These are phyloP conservation scores for Lerema accius DNA, from an alignment of 1,140 invertebrate genomes.

Conservation along the genomic window DNA sequence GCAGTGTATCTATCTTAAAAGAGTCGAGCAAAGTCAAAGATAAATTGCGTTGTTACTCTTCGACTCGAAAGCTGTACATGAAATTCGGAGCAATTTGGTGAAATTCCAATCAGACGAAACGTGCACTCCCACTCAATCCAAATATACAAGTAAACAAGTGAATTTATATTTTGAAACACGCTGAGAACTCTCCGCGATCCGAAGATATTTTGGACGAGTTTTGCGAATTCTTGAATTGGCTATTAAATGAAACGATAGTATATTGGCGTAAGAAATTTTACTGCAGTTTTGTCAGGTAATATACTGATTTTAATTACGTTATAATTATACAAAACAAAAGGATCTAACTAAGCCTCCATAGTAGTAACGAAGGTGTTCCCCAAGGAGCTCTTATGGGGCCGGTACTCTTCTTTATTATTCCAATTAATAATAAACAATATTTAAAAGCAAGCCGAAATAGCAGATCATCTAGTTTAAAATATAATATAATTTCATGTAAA, in stretches of 20 bases:
- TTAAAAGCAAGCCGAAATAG: conserved; percentile 16
- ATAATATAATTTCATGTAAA: conserved; percentile 13
- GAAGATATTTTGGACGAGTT: conserved; percentile 16
- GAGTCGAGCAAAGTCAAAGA: neutral
- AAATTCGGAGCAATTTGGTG: conserved; percentile 26
- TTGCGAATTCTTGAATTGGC: neutral
- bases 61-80: conserved; percentile 5
- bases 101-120: conserved; percentile 32
- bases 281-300: too few relatives aligned
- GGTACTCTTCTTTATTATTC: neutral
- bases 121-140: conserved; percentile 44
- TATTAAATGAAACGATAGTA: too few relatives aligned
- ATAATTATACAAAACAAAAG: too few relatives aligned
- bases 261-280: too few relatives aligned
- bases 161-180: conserved; percentile 44
- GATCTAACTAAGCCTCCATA: neutral
- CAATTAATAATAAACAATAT: neutral
- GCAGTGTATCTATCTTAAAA: neutral
- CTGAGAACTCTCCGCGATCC: conserved; percentile 23
- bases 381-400: neutral
- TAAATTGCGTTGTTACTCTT: conserved; percentile 4
- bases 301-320: too few relatives aligned
- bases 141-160: conserved; percentile 49
- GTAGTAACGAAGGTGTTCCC: conserved; percentile 4
- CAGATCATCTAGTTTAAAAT: conserved; percentile 18